Evolutionary conservation across 2,797 vertebrate genomes (phyloP), one percentile per base, ranked within the genome.

Genomic region (Xenopus petersii): DNA sequence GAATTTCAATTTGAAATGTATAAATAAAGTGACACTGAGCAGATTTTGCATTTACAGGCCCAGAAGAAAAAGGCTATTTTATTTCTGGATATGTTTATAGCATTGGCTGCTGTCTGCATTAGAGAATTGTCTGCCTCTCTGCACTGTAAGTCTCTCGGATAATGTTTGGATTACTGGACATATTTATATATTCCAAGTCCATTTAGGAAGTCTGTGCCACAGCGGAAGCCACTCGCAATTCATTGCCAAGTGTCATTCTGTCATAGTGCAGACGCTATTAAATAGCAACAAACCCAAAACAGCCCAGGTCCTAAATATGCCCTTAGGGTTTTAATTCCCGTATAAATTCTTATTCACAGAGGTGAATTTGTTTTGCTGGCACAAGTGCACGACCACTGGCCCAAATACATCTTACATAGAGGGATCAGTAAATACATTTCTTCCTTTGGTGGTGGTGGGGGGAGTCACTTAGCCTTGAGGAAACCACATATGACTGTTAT

Each of bases 191-290:
- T 70, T 65, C 58, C 60, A 69, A 51, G 61, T 42, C 12, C 73
- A 65, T 73, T 73, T 70, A 60, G 76, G 76, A 74, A 70, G 70
- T 61, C 58, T 69, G 64, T 70, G 62, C 71, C 66, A 70, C 76
- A 73, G n/a, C 46, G 61, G 36, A 73, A 65, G 7, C 48, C 36
- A 46, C 49, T 64, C 62, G 63, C 7, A 62, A 77, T 21, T 55
- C 12, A 5, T 47, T n/a, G 75, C 69, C 69, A 67, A 54, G n/a
- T 75, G 16, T 17, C 15, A 21, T 10, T 26, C 26, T 49, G 61
- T 56, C 56, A 51, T 68, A 30, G 36, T 49, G 21, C 58, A 72
- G 59, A 68, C 46, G 54, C 63, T 61, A 30, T 67, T 70, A 67
- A 71, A 76, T 54, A 59, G 63, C 15, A 64, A 24, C 3, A 9